phyloP scores from a whole-genome alignment of 2,797 vertebrate genomes.

The Hippoglossus hippoglossus region DNA sequence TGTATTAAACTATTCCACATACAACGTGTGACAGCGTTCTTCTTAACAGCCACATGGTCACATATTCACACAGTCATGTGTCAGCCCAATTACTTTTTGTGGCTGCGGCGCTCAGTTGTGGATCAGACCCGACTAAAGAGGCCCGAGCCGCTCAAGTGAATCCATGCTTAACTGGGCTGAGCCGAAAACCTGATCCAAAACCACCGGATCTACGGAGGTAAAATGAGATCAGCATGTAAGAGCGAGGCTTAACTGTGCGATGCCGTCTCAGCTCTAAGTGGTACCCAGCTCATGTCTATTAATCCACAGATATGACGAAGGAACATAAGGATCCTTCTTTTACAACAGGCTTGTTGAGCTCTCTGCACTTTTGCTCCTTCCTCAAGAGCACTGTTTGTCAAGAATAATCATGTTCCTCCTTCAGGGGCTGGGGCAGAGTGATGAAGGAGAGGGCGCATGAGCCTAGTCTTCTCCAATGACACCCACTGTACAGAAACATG shows the following conservation, averaged over 20 bases:
- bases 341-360: conserved; percentile 11
- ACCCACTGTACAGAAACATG: conserved; percentile 18
- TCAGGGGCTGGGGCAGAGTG: neutral
- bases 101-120: conserved; percentile 13
- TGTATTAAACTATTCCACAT: neutral
- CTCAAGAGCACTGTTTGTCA: conserved; percentile 36
- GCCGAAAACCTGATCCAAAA: conserved; percentile 52
- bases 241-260: conserved; percentile 20
- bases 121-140: conserved; percentile 38
- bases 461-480: neutral
- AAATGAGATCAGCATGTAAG: conserved; percentile 58
- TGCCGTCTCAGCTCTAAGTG: conserved; percentile 34
- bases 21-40: neutral
- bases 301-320: conserved; percentile 20
- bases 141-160: conserved; percentile 55
- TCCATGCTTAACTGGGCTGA: conserved; percentile 48
- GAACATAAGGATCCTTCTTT: conserved; percentile 25
- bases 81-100: conserved; percentile 27
- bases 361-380: neutral
- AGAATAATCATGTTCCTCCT: conserved; percentile 26
- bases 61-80: conserved; percentile 24
- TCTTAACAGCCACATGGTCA: conserved; percentile 7
- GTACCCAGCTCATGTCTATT: conserved; percentile 20
- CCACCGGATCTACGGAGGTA: conserved; percentile 50
- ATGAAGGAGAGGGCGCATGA: neutral